Percentiles rank a stretch among this genome's conserved stretches.
phyloP scores from a whole-genome alignment of 2,797 vertebrate genomes.

The Chromobotia macracanthus region DNA sequence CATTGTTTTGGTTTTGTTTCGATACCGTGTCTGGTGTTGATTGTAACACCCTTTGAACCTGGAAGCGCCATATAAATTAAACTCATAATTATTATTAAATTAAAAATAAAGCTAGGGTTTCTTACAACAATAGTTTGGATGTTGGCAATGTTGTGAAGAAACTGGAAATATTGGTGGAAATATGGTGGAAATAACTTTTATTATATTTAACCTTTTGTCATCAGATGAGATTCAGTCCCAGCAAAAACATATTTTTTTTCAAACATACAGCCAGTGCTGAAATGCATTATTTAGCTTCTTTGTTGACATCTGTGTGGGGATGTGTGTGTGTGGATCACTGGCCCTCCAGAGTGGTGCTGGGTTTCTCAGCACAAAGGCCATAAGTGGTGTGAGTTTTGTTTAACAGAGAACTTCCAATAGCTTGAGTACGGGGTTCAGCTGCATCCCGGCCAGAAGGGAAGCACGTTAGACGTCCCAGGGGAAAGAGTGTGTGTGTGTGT shows the following conservation, averaged over 20 bases:
- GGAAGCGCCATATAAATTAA: no score
- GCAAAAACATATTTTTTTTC: background rate
- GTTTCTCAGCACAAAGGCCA: constrained; percentile 52
- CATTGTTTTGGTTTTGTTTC: no score
- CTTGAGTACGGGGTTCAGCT: constrained; percentile 47
- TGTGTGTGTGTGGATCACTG: constrained; percentile 32
- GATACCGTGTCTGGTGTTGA: no score
- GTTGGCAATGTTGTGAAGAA: background rate
- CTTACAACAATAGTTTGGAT: background rate
- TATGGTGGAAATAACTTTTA: background rate
- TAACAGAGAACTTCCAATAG: constrained; percentile 53
- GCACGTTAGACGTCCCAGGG: constrained; percentile 44
- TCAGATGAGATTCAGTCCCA: background rate
- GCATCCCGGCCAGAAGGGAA: constrained; percentile 45
- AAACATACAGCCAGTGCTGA: background rate
- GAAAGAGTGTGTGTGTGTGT: constrained; percentile 14
- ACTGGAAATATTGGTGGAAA: no score
- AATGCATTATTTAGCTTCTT: constrained; percentile 26
- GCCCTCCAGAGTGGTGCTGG: constrained; percentile 49
- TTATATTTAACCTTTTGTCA: background rate
- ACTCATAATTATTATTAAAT: no score
- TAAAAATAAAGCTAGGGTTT: no score
- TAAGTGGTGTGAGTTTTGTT: constrained; percentile 54
- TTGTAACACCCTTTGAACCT: no score
- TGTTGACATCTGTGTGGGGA: constrained; percentile 30